These are phyloP conservation scores for Orius insidiosus DNA, from an alignment of 1,140 invertebrate species.

Conservation along the genomic window DNA sequence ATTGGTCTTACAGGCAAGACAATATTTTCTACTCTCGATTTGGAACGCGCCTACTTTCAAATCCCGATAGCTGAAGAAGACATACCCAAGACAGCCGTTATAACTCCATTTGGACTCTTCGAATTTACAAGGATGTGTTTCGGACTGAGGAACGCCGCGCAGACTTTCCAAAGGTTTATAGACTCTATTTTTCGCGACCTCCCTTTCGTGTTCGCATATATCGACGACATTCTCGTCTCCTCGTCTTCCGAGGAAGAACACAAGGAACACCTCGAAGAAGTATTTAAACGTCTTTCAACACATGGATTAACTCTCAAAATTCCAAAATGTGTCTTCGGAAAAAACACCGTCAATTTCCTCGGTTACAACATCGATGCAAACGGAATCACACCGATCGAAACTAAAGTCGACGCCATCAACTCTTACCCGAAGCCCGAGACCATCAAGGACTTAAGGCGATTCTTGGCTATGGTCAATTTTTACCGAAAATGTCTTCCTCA, in stretches of 20 bases:
- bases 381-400: slow-evolving; percentile 5
- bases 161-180: slow-evolving; percentile 29
- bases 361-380: slow-evolving; percentile 20
- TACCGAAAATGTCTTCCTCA: slow-evolving; percentile 23
- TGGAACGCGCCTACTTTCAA: no score
- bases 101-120: slow-evolving; percentile 23
- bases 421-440: slow-evolving; percentile 8
- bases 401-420: slow-evolving; percentile 7
- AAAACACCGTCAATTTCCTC: slow-evolving; percentile 17
- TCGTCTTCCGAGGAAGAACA: slow-evolving; percentile 17
- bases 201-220: slow-evolving; percentile 16
- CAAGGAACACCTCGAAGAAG: slow-evolving; percentile 15
- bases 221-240: slow-evolving; percentile 22
- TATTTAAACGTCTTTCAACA: slow-evolving; percentile 16
- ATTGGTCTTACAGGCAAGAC: no score
- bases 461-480: slow-evolving; percentile 28
- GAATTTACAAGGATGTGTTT: slow-evolving; percentile 26
- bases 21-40: no score
- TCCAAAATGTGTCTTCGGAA: slow-evolving; percentile 13
- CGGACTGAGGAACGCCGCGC: slow-evolving; percentile 28
- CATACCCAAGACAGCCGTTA: no score
- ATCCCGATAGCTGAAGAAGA: no score
- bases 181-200: slow-evolving; percentile 22
- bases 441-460: slow-evolving; percentile 20
- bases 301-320: slow-evolving; percentile 17